Base-by-base conservation (phyloP, 2,113 vertebrate species). In the Mesoclemmys tuberculata region DNA sequence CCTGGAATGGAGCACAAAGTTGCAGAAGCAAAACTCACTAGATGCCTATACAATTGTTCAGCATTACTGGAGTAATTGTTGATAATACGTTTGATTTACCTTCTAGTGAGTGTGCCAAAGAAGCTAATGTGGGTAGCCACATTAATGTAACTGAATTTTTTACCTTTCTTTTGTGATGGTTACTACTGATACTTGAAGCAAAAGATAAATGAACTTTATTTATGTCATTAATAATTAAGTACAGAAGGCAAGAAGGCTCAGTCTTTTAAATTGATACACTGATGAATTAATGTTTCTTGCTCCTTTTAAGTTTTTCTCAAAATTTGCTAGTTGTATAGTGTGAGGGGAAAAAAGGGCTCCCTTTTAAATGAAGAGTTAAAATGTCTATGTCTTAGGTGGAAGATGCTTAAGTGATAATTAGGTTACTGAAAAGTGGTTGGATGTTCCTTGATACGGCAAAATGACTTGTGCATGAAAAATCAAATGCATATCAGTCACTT, bases 161-260 rank as follows among this genome's bases (percentile, higher is more conserved):
- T 90, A 12, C 92, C 64, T 92, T 24, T 95, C 86, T 96, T 94
- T 81, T 14, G 89, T 87, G 41, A 35, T 80, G 68, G 82, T 56
- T 61, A 54, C 74, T 58, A 61, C 35, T 80, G 74, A 38, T 87
- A 88, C 84, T 80, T 94, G 88, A 94, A 95, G 79, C 74, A 52
- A 64, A 84, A 94, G 85, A 82, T 82, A 85, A 93, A 95, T 93
- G 84, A 35, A 82, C 90, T 48, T 52, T 74, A 22, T 92, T 68
- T 90, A n/a, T 77, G 89, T 96, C 38, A 84, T 96, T 84, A 93
- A 79, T 87, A 94, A 90, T 81, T 38, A 85, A 94, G 87, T 41
- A 58, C 10, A 19, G n/a, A 74, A 26, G 84, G 80, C 82, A 94
- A 46, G 4, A 49, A 87, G 64, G 29, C 56, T 83, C 87, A 21